Evolutionary conservation across 2,797 vertebrate species (phyloP).

Genomic region (Gallinago solitaria): DNA sequence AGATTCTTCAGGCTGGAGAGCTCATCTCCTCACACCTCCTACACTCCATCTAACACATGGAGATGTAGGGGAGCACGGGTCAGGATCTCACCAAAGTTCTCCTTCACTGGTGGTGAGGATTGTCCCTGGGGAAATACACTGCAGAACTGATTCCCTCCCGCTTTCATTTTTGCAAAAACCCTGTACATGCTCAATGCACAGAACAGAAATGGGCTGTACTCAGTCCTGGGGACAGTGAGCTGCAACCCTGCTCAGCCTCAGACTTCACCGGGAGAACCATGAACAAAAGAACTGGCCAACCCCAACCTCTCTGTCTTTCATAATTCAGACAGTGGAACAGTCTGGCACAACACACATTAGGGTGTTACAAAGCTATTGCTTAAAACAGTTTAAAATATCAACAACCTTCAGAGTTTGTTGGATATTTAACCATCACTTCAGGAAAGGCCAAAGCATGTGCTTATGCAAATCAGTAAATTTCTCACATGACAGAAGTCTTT

Average conservation of each 20-base stretch:
- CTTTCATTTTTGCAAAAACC: neutral
- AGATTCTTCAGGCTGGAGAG: neutral
- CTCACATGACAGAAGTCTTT: neutral
- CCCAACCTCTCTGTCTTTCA: neutral
- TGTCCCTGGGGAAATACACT: neutral
- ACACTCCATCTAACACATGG: neutral
- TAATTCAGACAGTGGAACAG: neutral
- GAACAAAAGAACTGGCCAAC: neutral
- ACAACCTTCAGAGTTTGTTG: neutral
- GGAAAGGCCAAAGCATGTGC: neutral
- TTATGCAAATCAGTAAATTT: neutral
- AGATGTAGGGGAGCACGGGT: neutral
- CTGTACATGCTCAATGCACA: neutral
- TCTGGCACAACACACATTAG: neutral
- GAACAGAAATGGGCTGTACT: neutral
- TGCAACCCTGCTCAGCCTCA: neutral
- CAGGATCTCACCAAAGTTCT: neutral
- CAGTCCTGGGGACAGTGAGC: neutral
- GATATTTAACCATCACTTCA: neutral
- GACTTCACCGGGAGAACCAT: neutral
- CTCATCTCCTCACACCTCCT: neutral
- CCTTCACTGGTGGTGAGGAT: neutral
- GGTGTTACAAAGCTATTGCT: neutral
- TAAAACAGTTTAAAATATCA: neutral
- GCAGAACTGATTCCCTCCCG: neutral